Evolutionary conservation across 2,888 invertebrate species (phyloP).

Genomic region (Pardosa pseudoannulata): DNA sequence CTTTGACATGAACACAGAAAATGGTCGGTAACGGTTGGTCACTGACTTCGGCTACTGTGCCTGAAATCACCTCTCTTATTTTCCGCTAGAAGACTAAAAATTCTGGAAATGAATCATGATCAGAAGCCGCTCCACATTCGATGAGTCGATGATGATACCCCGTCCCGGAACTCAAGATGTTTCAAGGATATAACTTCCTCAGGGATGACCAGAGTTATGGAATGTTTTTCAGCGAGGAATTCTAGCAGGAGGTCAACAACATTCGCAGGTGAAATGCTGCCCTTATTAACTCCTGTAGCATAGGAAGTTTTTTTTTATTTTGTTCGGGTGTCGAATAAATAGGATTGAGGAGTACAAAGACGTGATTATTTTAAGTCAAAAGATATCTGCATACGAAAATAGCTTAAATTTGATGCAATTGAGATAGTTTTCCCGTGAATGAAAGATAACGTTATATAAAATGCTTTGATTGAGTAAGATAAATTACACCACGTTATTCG

Average conservation of each 20-base stretch:
- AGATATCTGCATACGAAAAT: too few species aligned
- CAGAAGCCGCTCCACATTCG: background rate
- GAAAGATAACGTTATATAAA: too few species aligned
- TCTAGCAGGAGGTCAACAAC: background rate
- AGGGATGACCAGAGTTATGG: background rate
- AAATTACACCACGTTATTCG: too few species aligned
- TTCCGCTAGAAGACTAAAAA: background rate
- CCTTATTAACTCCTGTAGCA: constrained; percentile 2
- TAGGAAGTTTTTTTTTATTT: background rate
- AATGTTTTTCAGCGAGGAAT: constrained; percentile 3
- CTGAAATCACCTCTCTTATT: background rate
- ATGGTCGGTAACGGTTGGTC: too few species aligned
- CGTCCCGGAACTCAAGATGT: constrained; percentile 5
- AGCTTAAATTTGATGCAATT: too few species aligned
- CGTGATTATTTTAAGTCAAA: too few species aligned
- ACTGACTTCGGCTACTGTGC: too few species aligned
- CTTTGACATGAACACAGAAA: background rate
- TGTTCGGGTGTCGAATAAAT: too few species aligned
- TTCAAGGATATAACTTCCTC: background rate
- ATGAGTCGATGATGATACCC: background rate
- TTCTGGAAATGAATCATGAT: background rate
- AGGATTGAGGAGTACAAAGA: too few species aligned
- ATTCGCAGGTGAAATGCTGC: constrained; percentile 6
- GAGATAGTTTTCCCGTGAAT: too few species aligned
- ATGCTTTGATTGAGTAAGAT: too few species aligned